These are phyloP conservation scores for Limulus polyphemus DNA, from an alignment of 2,888 invertebrate genomes.

Conservation along the genomic window DNA sequence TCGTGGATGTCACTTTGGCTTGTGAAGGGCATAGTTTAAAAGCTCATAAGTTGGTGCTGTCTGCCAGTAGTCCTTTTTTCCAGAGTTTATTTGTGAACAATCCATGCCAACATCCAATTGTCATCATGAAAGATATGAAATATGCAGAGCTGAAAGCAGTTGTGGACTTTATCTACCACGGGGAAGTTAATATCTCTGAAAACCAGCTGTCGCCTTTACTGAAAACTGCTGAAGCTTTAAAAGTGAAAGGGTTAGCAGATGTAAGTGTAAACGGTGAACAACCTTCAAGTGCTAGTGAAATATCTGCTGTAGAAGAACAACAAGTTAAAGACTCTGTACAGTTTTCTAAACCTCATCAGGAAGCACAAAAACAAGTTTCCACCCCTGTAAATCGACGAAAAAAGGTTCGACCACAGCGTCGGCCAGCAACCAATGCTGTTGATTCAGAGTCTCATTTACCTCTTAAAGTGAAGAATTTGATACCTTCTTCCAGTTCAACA, in stretches of 20 bases:
- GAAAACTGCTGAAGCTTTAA: conserved; percentile 78
- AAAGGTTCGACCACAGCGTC: too few relatives aligned
- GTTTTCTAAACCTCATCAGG: too few relatives aligned
- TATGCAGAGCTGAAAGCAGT: conserved; percentile 79
- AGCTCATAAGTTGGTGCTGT: conserved; percentile 84
- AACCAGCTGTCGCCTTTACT: conserved; percentile 74
- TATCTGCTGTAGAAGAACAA: too few relatives aligned
- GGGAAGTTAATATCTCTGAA: conserved; percentile 84
- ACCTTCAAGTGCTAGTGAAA: too few relatives aligned
- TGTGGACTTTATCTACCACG: conserved; percentile 90
- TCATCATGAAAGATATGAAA: conserved; percentile 80
- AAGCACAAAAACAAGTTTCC: too few relatives aligned
- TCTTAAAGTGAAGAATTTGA: too few relatives aligned
- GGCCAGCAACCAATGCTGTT: too few relatives aligned
- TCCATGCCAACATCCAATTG: conserved; percentile 83
- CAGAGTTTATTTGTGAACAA: conserved; percentile 79
- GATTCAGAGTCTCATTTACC: too few relatives aligned
- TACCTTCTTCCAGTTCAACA: too few relatives aligned
- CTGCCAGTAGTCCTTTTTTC: conserved; percentile 86
- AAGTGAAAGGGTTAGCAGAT: conserved; percentile 55
- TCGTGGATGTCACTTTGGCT: conserved; percentile 81
- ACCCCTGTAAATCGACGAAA: too few relatives aligned
- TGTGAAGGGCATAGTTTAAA: conserved; percentile 82
- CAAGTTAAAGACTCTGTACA: too few relatives aligned
- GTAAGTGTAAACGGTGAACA: background rate